These are phyloP conservation scores for Pipistrellus nathusii DNA, from an alignment of 2,797 vertebrate genomes.

Conservation along the genomic window DNA sequence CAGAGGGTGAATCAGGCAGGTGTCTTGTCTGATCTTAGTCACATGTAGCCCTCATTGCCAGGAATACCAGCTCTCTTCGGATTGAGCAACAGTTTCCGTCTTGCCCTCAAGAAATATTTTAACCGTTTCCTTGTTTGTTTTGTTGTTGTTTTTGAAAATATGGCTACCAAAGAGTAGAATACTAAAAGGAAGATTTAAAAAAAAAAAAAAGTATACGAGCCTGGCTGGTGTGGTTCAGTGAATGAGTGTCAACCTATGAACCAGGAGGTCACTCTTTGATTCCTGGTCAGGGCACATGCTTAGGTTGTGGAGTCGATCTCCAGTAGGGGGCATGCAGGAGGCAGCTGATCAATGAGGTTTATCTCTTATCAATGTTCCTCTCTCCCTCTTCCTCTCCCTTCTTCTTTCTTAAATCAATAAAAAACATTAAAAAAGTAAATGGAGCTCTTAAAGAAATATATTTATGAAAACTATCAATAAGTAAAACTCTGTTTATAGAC, in stretches of 20 bases:
- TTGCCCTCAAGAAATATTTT: neutral
- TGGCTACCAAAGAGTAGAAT: neutral
- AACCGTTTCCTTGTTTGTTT: slow-evolving; percentile 24
- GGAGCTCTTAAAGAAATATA: neutral
- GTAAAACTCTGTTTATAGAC: neutral
- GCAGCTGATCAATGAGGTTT: too few species aligned
- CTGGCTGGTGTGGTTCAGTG: too few species aligned
- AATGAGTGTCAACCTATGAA: too few species aligned
- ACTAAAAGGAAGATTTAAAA: slow-evolving; percentile 13
- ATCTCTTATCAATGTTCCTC: too few species aligned
- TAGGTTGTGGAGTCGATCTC: too few species aligned
- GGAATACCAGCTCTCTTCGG: slow-evolving; percentile 34
- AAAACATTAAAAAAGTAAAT: neutral
- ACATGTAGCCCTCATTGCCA: neutral
- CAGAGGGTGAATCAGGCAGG: slow-evolving; percentile 10
- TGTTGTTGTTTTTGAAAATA: slow-evolving; percentile 35
- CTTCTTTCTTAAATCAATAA: too few species aligned
- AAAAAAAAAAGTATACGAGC: neutral
- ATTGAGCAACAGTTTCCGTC: neutral
- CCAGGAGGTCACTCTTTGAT: too few species aligned
- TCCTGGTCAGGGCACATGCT: too few species aligned
- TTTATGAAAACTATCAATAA: slow-evolving; percentile 8
- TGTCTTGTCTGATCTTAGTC: slow-evolving; percentile 31
- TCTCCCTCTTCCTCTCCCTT: too few species aligned
- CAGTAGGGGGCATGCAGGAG: too few species aligned